phyloP scores from a whole-genome alignment of 2,888 invertebrate species.

The Cantharis rufa region DNA sequence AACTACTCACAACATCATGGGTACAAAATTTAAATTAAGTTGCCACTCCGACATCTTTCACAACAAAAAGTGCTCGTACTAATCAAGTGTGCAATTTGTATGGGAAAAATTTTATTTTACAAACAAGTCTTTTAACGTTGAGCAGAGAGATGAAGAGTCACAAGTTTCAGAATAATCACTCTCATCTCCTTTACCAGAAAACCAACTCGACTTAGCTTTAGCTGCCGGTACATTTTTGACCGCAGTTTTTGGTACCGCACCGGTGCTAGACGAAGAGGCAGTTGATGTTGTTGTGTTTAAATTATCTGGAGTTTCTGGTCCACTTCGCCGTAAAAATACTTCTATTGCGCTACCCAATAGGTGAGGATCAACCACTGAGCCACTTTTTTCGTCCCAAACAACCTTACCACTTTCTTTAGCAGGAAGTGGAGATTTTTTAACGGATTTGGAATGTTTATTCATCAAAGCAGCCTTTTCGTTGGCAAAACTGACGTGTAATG shows the following conservation, averaged over 20 bases:
- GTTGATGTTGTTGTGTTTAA: slow-evolving; percentile 31
- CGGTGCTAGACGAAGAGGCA: slow-evolving; percentile 51
- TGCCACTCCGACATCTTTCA: neutral
- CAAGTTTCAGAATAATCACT: slow-evolving; percentile 71
- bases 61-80: neutral
- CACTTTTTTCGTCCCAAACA: slow-evolving; percentile 76
- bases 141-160: slow-evolving; percentile 80
- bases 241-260: slow-evolving; percentile 55
- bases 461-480: slow-evolving; percentile 57
- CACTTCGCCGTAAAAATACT: slow-evolving; percentile 72
- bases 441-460: slow-evolving; percentile 10
- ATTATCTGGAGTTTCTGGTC: slow-evolving; percentile 53
- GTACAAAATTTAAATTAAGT: neutral
- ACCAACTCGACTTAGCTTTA: slow-evolving; percentile 59
- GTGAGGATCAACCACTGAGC: slow-evolving; percentile 79
- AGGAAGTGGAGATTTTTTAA: slow-evolving; percentile 24
- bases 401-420: slow-evolving; percentile 58
- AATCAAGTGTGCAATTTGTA: neutral
- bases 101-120: slow-evolving; percentile 67
- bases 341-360: slow-evolving; percentile 83
- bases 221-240: slow-evolving; percentile 44
- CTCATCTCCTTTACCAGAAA: slow-evolving; percentile 67
- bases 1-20: neutral
- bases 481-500: slow-evolving; percentile 60
- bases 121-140: slow-evolving; percentile 83